phyloP scores from a whole-genome alignment of 2,888 invertebrate genomes.

The Drosophila pseudotakahashii region DNA sequence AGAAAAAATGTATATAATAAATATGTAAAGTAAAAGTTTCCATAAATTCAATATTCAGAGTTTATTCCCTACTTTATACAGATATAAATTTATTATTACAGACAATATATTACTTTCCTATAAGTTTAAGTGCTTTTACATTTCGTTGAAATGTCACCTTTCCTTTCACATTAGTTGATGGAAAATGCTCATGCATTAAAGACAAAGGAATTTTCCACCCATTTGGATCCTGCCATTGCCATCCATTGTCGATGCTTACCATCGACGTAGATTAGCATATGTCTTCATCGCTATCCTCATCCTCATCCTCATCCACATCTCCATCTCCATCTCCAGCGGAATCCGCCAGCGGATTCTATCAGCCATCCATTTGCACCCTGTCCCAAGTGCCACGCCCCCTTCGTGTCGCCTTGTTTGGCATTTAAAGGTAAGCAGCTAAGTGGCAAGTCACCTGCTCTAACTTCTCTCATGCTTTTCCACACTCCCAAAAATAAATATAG shows the following conservation, averaged over 20 bases:
- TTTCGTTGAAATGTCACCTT: background rate
- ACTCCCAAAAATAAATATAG: constrained; percentile 1
- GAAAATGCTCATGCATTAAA: constrained; percentile 24
- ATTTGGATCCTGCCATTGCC: constrained; percentile 17
- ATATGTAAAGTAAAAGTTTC: no score
- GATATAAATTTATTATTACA: no score
- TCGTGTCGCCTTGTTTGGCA: constrained; percentile 34
- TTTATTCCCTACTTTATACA: no score
- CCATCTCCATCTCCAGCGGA: constrained; percentile 6
- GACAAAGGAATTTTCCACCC: constrained; percentile 25
- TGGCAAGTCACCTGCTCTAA: constrained; percentile 35
- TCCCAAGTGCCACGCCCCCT: constrained; percentile 28
- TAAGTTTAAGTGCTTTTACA: background rate
- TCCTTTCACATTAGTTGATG: constrained; percentile 3
- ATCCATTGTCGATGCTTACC: constrained; percentile 29
- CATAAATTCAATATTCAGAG: no score
- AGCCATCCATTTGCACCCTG: constrained; percentile 33
- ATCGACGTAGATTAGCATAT: constrained; percentile 39
- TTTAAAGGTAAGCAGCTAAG: constrained; percentile 61
- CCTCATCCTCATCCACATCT: constrained; percentile 14
- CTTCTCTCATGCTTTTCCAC: constrained; percentile 4
- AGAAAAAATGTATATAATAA: no score
- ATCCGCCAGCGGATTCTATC: constrained; percentile 37
- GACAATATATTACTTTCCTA: no score
- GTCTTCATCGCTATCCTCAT: constrained; percentile 30